phyloP scores from a whole-genome alignment of 2,888 invertebrate species.

The Nemapogon koenigi region DNA sequence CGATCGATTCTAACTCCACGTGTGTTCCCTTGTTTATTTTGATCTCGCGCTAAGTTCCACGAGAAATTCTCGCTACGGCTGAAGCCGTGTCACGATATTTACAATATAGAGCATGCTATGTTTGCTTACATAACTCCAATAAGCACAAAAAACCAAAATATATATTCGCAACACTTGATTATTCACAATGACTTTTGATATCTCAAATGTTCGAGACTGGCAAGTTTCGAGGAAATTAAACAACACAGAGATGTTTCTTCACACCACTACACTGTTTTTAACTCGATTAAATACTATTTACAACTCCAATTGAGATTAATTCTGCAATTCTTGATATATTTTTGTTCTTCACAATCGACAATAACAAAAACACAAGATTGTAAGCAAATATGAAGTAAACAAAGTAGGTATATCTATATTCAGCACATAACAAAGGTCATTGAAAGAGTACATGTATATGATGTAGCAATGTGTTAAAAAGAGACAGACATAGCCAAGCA shows the following conservation, averaged over 20 bases:
- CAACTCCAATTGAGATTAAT: background rate
- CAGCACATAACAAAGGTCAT: conserved; percentile 42
- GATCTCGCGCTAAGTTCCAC: background rate
- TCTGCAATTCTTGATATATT: background rate
- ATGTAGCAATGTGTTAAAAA: conserved; percentile 16
- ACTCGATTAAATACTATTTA: background rate
- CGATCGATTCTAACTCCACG: conserved; percentile 59
- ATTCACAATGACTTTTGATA: conserved; percentile 58
- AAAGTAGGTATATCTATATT: conserved; percentile 48
- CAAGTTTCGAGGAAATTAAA: conserved; percentile 11
- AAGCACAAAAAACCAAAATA: conserved; percentile 28
- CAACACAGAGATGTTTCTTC: conserved; percentile 1
- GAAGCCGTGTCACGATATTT: conserved; percentile 21
- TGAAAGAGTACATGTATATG: conserved; percentile 27
- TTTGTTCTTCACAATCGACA: conserved; percentile 24
- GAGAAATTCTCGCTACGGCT: background rate
- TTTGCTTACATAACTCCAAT: conserved; percentile 47
- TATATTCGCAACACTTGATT: conserved; percentile 38
- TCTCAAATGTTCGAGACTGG: conserved; percentile 26
- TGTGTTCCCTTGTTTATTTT: conserved; percentile 50
- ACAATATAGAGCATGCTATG: conserved; percentile 28
- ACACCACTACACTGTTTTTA: conserved; percentile 1
- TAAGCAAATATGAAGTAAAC: conserved; percentile 47
- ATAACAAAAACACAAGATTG: conserved; percentile 55
- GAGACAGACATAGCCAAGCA: conserved; percentile 23